phyloP scores from a whole-genome alignment of 2,797 vertebrate genomes.

The Falco columbarius region DNA sequence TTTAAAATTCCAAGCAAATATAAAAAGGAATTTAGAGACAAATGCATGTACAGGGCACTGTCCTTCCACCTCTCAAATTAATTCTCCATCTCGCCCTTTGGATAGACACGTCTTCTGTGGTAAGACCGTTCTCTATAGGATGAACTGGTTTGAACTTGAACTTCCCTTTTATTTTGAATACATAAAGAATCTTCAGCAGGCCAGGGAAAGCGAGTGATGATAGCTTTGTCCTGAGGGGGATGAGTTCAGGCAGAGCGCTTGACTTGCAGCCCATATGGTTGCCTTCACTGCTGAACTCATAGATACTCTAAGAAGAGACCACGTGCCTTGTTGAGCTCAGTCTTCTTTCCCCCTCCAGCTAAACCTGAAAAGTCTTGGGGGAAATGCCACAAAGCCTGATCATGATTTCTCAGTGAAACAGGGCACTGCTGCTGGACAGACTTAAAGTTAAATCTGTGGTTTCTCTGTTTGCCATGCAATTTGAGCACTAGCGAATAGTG shows the following conservation, averaged over 20 bases:
- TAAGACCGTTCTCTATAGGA: background rate
- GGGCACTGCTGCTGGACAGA: background rate
- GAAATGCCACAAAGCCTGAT: background rate
- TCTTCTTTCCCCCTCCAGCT: background rate
- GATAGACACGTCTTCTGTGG: background rate
- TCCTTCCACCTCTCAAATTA: background rate
- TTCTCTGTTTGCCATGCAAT: background rate
- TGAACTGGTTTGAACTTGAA: conserved; percentile 1
- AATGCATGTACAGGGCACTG: background rate
- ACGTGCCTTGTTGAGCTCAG: background rate
- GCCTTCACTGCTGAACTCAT: background rate
- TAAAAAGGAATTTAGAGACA: background rate
- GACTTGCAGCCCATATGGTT: background rate
- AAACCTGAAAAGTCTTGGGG: background rate
- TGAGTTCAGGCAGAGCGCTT: background rate
- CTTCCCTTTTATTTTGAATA: background rate
- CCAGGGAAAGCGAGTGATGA: background rate
- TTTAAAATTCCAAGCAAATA: background rate
- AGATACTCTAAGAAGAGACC: background rate
- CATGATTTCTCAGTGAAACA: background rate
- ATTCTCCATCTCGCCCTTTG: background rate
- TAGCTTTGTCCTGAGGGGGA: background rate
- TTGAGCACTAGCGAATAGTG: background rate
- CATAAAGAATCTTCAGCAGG: background rate
- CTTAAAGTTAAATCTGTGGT: background rate